phyloP scores from a whole-genome alignment of 2,888 invertebrate species.

The Glyphotaelius pellucidus region DNA sequence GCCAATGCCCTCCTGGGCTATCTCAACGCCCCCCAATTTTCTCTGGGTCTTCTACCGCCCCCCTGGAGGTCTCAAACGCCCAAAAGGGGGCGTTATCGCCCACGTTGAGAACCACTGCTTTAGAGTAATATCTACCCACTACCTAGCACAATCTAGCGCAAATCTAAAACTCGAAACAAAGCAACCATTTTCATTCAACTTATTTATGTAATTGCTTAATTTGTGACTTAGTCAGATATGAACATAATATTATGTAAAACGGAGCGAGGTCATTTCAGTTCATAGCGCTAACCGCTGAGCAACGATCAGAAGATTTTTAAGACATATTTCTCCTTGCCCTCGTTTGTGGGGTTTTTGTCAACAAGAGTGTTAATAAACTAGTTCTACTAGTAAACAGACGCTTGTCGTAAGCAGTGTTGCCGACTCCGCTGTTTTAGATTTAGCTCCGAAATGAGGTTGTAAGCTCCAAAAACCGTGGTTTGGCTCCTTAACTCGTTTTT shows the following conservation, averaged over 20 bases:
- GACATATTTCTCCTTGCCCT: neutral
- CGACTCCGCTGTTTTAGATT: too few species aligned
- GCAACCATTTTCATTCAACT: neutral
- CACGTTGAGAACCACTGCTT: too few species aligned
- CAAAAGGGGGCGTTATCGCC: too few species aligned
- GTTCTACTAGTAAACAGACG: neutral
- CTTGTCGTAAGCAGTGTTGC: too few species aligned
- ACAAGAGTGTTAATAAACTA: neutral
- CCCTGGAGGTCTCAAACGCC: too few species aligned
- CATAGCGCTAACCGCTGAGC: neutral
- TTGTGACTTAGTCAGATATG: neutral
- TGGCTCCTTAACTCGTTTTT: too few species aligned
- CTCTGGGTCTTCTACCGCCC: too few species aligned
- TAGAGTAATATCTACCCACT: neutral
- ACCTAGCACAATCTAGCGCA: neutral
- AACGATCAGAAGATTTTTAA: neutral
- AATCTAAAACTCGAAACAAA: neutral
- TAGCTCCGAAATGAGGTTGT: too few species aligned
- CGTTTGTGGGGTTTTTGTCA: neutral
- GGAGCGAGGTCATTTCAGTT: neutral
- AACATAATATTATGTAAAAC: neutral
- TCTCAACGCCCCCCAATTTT: too few species aligned
- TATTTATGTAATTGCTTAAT: too few species aligned
- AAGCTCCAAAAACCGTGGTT: too few species aligned
- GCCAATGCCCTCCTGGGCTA: too few species aligned